Percentiles rank a stretch among this genome's conserved stretches.
Conservation (phyloP, 1,140 invertebrate genomes). For the Paramacrobiotus metropolitanus region DNA sequence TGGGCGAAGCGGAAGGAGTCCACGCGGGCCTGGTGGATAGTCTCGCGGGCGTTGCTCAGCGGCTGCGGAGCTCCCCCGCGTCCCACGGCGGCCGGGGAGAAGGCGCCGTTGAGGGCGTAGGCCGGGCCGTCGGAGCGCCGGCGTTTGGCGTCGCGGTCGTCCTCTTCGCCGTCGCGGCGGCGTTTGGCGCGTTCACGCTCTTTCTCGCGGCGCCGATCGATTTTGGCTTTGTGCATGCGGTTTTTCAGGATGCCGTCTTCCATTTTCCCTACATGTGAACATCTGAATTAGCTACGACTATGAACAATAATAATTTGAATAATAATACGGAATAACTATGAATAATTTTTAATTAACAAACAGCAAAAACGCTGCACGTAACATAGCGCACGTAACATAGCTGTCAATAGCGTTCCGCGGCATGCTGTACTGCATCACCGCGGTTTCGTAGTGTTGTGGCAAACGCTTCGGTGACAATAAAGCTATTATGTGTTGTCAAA, state of each 20-base stretch:
- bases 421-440: too few species aligned
- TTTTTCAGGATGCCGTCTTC: conserved; percentile 96
- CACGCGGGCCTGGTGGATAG: conserved; percentile 21
- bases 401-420: too few species aligned
- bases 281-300: too few species aligned
- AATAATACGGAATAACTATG: too few species aligned
- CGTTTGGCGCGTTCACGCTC: background rate
- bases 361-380: too few species aligned
- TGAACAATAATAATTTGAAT: too few species aligned
- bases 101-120: conserved; percentile 2
- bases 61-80: background rate
- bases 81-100: conserved; percentile 4
- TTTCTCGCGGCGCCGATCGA: background rate
- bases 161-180: background rate
- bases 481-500: too few species aligned
- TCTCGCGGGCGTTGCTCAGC: conserved; percentile 18
- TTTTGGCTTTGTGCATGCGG: conserved; percentile 12
- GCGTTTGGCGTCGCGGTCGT: conserved; percentile 40
- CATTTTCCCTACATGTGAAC: conserved; percentile 60
- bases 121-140: conserved; percentile 12
- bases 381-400: too few species aligned
- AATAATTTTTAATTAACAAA: too few species aligned
- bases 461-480: too few species aligned
- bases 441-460: too few species aligned
- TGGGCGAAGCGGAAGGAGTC: too few species aligned